These are phyloP conservation scores for Plusia festucae DNA, from an alignment of 2,888 invertebrate species.

Conservation along the genomic window DNA sequence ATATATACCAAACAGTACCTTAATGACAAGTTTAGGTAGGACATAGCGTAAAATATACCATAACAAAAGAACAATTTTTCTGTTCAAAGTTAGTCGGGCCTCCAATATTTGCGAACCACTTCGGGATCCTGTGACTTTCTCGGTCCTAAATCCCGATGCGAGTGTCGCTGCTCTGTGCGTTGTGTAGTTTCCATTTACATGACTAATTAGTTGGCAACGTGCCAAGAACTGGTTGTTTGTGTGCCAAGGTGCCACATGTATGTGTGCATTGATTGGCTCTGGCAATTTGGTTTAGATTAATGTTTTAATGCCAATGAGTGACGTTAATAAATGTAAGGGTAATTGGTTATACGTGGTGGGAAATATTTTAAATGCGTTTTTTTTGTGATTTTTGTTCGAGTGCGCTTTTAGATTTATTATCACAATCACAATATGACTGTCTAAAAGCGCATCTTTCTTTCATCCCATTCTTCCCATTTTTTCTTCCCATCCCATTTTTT, in stretches of 20 bases:
- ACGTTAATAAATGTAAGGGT: conserved; percentile 1
- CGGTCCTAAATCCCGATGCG: conserved; percentile 17
- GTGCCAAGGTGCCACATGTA: conserved; percentile 36
- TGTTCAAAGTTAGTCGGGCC: not conserved
- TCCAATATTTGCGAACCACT: conserved; percentile 20
- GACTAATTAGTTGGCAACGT: conserved; percentile 77
- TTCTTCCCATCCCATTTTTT: too few relatives aligned
- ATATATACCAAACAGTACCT: not conserved
- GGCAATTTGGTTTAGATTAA: conserved; percentile 29
- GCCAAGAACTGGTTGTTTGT: conserved; percentile 43
- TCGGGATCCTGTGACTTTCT: conserved; percentile 38
- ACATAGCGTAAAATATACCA: not conserved
- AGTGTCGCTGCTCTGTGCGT: conserved; percentile 64
- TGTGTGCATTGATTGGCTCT: conserved; percentile 52
- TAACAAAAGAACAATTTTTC: not conserved
- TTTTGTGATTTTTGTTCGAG: too few relatives aligned
- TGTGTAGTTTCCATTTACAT: conserved; percentile 77
- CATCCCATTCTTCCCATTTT: too few relatives aligned
- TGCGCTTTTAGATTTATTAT: too few relatives aligned
- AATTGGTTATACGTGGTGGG: not conserved
- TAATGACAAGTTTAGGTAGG: not conserved
- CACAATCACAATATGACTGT: too few relatives aligned
- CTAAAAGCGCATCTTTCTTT: too few relatives aligned
- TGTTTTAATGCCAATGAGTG: conserved; percentile 15
- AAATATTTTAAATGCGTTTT: not conserved